A percentile compares a stretch with the other conserved stretches of the same genome.
These are phyloP conservation scores for Orussus abietinus DNA, from an alignment of 1,140 invertebrate species.

Conservation along the genomic window DNA sequence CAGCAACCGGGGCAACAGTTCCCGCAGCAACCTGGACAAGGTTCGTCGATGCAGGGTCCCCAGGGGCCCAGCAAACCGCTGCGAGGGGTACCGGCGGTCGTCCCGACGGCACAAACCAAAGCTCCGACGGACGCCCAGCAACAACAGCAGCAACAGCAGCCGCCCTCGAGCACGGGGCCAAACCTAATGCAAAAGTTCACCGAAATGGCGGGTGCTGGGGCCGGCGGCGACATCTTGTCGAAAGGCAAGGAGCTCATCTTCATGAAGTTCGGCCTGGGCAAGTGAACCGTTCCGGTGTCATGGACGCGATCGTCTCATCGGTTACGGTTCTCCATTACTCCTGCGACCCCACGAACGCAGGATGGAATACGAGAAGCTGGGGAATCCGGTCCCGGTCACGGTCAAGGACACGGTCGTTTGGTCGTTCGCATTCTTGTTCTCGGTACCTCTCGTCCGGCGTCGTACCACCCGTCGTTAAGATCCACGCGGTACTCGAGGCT, in stretches of 20 bases:
- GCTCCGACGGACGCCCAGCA: slow-evolving; percentile 44
- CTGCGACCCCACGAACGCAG: no score
- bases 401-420: no score
- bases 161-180: slow-evolving; percentile 52
- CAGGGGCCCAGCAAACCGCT: slow-evolving; percentile 33
- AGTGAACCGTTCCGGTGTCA: slow-evolving; percentile 49
- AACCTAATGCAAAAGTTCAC: slow-evolving; percentile 79
- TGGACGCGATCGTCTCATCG: no score
- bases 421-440: no score
- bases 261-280: slow-evolving; percentile 83
- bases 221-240: slow-evolving; percentile 78
- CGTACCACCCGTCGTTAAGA: no score
- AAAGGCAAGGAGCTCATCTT: slow-evolving; percentile 89
- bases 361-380: no score
- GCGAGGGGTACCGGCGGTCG: slow-evolving; percentile 59
- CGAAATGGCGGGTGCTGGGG: slow-evolving; percentile 70
- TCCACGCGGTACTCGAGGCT: no score
- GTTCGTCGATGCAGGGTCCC: slow-evolving; percentile 13
- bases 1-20: slow-evolving; percentile 47
- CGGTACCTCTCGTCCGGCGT: no score
- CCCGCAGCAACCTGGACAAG: slow-evolving; percentile 35
- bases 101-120: slow-evolving; percentile 55
- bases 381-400: no score
- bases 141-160: slow-evolving; percentile 45
- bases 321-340: no score